These are phyloP conservation scores for Bathynomus jamesi DNA, from an alignment of 1,140 invertebrate species.

Conservation along the genomic window DNA sequence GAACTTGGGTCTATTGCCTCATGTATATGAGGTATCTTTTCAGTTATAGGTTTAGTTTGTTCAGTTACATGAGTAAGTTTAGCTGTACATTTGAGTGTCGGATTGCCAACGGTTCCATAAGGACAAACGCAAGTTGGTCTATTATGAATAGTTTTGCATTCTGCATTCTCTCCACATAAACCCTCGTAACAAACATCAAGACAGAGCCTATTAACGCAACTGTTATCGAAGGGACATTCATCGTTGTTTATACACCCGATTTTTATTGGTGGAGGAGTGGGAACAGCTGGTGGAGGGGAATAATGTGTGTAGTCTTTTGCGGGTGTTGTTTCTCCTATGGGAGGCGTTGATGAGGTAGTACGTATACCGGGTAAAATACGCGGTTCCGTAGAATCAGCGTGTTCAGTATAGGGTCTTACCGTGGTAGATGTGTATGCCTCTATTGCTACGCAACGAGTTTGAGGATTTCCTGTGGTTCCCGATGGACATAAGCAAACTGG, in stretches of 20 bases:
- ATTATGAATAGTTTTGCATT: slow-evolving; percentile 38
- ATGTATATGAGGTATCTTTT: neutral
- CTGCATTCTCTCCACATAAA: slow-evolving; percentile 33
- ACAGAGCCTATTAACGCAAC: slow-evolving; percentile 40
- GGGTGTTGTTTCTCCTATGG: too few relatives aligned
- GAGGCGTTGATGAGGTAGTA: too few relatives aligned
- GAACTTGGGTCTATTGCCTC: neutral
- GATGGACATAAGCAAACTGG: slow-evolving; percentile 65
- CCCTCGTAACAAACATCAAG: slow-evolving; percentile 13
- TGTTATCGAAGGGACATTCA: slow-evolving; percentile 40
- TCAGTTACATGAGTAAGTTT: neutral
- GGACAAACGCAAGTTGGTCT: slow-evolving; percentile 39
- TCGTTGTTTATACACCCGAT: slow-evolving; percentile 40
- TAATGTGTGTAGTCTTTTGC: too few relatives aligned
- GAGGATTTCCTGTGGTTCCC: slow-evolving; percentile 72
- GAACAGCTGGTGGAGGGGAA: neutral
- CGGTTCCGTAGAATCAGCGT: too few relatives aligned
- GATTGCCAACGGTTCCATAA: slow-evolving; percentile 39
- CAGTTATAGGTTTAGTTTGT: neutral
- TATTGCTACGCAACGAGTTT: slow-evolving; percentile 58
- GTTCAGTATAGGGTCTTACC: too few relatives aligned
- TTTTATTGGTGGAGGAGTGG: slow-evolving; percentile 10
- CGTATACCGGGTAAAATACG: too few relatives aligned
- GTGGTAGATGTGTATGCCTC: slow-evolving; percentile 1
- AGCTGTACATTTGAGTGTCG: slow-evolving; percentile 15